Evolutionary conservation across 2,888 invertebrate species (phyloP), one percentile per base, ranked within the genome.

Genomic region (Rhimphoctona megacephalus): DNA sequence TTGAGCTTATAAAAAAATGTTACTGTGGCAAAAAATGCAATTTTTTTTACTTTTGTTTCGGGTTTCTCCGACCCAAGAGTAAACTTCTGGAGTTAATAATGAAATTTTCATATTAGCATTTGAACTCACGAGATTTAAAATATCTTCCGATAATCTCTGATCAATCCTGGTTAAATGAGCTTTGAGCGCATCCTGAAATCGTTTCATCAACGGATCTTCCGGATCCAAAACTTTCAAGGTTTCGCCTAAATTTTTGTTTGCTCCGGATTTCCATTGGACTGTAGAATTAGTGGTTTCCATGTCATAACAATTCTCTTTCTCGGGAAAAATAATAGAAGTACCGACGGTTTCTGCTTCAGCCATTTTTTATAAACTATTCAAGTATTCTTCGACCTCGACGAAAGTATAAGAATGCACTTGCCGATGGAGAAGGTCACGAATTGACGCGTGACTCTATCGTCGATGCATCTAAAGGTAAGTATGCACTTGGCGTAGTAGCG

Each of bases 171-270:
- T 91, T 0, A 97, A 95, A 93, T 97, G 97, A 57, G 95, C 95
- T 89, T 95, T 96, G 2, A 97, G 95, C 0, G 97, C 96, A 86
- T 95, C 94, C 94, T 97, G 97, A 94, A 97, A 97, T 90, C 95
- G 96, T 90, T 95, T 95, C 96, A 97, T 96, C 72, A 97, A 95
- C 0, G 97, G 97, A 93, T 97, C 97, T 79, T 97, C 95, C 0
- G 97, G 96, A 85, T 97, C 96, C 87, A 97, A 94, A 49, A 97
- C 95, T 5, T 95, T 95, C 8, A 88, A 57, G 9, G 81, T 67
- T 64, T 87, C 83, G 19, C 66, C 66, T 57, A 82, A 49, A 46
- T 54, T 57, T n/a, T 78, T 85, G 19, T 43, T 64, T 17, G 61
- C 25, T 4, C 78, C 81, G 22, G 33, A 17, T 33, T 61, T 82